Evolutionary conservation across 2,113 vertebrate species (phyloP).

Genomic region (Argyrosomus japonicus): DNA sequence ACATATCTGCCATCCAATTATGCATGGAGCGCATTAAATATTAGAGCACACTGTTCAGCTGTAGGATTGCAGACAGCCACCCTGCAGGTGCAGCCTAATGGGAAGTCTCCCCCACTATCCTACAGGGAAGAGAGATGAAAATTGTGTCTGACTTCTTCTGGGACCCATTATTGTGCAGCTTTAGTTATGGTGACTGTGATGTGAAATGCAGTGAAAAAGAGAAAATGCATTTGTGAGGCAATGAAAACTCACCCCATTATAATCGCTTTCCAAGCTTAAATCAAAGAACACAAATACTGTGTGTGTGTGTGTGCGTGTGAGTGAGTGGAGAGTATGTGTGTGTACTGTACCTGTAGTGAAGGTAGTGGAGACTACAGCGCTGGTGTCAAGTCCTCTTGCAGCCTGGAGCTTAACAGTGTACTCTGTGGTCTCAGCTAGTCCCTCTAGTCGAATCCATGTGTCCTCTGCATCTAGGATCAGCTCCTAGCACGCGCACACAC

Average conservation of each 20-base stretch:
- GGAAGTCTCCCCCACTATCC: slow-evolving; percentile 16
- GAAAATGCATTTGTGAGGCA: slow-evolving; percentile 2
- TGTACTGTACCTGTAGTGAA: slow-evolving; percentile 91
- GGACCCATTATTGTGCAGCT: slow-evolving; percentile 41
- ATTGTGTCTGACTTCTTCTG: slow-evolving; percentile 14
- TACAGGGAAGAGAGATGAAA: slow-evolving; percentile 6
- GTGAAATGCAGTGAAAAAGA: slow-evolving; percentile 21
- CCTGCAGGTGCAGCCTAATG: slow-evolving; percentile 51
- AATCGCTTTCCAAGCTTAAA: slow-evolving; percentile 16
- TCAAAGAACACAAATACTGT: slow-evolving; percentile 25
- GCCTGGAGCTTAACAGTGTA: slow-evolving; percentile 93
- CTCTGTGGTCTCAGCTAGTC: slow-evolving; percentile 91
- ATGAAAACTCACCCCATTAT: slow-evolving; percentile 17
- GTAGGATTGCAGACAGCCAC: slow-evolving; percentile 22
- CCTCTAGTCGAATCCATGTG: slow-evolving; percentile 97
- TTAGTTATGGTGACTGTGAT: slow-evolving; percentile 27
- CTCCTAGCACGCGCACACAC: slow-evolving; percentile 83
- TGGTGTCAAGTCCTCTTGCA: slow-evolving; percentile 88
- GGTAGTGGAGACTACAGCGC: slow-evolving; percentile 85
- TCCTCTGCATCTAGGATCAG: slow-evolving; percentile 96
- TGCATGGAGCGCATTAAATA: slow-evolving; percentile 27
- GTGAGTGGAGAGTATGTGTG: neutral
- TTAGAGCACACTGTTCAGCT: slow-evolving; percentile 19
- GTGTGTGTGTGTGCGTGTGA: neutral
- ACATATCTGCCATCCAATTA: neutral